A percentile compares a stretch with the other conserved stretches of the same genome.
These are phyloP conservation scores for Salvelinus sp. DNA, from an alignment of 2,113 vertebrate genomes.

Conservation along the genomic window DNA sequence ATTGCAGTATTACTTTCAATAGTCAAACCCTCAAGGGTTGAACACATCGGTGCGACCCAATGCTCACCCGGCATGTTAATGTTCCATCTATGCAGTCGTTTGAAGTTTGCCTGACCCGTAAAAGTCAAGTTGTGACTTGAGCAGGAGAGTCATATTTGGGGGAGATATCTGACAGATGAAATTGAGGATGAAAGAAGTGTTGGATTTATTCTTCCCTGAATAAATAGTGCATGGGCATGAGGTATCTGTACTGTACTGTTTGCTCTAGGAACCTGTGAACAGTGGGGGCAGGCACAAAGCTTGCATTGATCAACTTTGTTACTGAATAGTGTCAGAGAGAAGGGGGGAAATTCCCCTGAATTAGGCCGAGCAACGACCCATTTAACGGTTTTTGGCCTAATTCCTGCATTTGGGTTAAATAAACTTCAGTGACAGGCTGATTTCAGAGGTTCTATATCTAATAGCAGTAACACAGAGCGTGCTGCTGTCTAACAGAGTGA, in stretches of 20 bases:
- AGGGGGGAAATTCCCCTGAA: conserved; percentile 43
- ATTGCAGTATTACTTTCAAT: conserved; percentile 6
- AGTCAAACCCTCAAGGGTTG: not conserved
- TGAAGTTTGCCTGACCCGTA: conserved; percentile 42
- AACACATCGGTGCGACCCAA: conserved; percentile 21
- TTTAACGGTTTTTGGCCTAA: conserved; percentile 61
- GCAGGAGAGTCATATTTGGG: conserved; percentile 16
- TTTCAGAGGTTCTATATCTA: conserved; percentile 49
- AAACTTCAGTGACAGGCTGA: conserved; percentile 61
- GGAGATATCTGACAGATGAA: conserved; percentile 61
- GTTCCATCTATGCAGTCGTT: conserved; percentile 9
- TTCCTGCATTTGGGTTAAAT: conserved; percentile 65
- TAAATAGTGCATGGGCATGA: conserved; percentile 61
- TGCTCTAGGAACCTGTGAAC: conserved; percentile 65
- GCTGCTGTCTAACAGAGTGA: conserved; percentile 32
- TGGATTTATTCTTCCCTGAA: conserved; percentile 50
- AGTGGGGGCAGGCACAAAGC: conserved; percentile 66
- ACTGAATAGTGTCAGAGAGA: conserved; percentile 71
- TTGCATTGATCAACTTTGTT: conserved; percentile 71
- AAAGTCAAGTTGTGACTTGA: not conserved
- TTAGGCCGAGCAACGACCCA: conserved; percentile 55
- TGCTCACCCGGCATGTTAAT: conserved; percentile 20
- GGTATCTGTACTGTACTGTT: conserved; percentile 68
- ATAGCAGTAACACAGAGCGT: conserved; percentile 12
- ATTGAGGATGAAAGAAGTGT: conserved; percentile 59